Percentiles rank a stretch among this genome's conserved stretches.
phyloP scores from a whole-genome alignment of 2,888 invertebrate genomes.

The Sphinx pinastri region DNA sequence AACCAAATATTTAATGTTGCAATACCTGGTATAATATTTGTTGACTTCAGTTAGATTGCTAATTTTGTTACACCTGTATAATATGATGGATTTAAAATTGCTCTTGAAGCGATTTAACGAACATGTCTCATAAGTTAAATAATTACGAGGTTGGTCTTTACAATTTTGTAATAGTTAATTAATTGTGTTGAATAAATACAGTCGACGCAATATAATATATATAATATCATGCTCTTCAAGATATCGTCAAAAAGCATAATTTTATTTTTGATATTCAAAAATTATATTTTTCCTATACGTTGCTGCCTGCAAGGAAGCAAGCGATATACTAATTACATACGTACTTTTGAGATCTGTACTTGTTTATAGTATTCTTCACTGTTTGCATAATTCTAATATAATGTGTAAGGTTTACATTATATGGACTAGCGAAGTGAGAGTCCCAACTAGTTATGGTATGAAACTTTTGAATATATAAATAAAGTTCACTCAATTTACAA shows the following conservation, averaged over 20 bases:
- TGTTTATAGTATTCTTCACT: conserved; percentile 63
- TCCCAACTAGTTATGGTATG: conserved; percentile 18
- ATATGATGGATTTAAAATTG: not conserved
- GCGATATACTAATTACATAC: conserved; percentile 53
- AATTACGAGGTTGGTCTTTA: conserved; percentile 14
- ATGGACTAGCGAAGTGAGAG: conserved; percentile 13
- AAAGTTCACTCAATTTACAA: conserved; percentile 24
- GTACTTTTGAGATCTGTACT: conserved; percentile 75
- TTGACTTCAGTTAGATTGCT: too few species aligned
- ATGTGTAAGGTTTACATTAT: conserved; percentile 25
- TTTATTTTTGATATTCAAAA: conserved; percentile 82
- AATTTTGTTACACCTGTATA: not conserved
- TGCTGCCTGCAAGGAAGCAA: conserved; percentile 72
- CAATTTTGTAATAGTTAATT: conserved; percentile 42
- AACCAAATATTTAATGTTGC: too few species aligned
- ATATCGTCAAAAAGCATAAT: conserved; percentile 61
- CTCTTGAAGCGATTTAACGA: not conserved
- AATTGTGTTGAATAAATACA: conserved; percentile 49
- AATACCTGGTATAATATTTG: too few species aligned
- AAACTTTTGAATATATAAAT: not conserved
- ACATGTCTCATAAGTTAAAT: not conserved
- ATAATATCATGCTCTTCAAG: conserved; percentile 61
- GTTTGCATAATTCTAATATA: conserved; percentile 57
- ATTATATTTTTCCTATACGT: conserved; percentile 76
- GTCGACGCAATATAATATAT: conserved; percentile 54